Percentiles rank a stretch among this genome's conserved stretches.
These are phyloP conservation scores for Troides oblongomaculatus DNA, from an alignment of 2,888 invertebrate species.

Conservation along the genomic window DNA sequence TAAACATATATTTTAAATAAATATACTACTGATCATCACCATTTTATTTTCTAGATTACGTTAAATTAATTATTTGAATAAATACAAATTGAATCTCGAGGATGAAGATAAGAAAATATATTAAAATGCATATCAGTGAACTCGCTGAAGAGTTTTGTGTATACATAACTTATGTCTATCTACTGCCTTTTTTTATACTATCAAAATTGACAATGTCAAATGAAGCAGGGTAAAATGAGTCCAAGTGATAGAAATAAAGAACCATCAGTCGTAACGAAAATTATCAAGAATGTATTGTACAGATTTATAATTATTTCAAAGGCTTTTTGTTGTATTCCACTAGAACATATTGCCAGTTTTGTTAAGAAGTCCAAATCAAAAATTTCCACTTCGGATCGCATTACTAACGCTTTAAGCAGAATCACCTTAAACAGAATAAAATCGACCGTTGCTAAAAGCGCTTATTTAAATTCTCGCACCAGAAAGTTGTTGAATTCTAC, in stretches of 20 bases:
- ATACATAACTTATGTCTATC: neutral
- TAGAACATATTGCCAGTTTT: slow-evolving; percentile 22
- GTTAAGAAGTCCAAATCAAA: slow-evolving; percentile 14
- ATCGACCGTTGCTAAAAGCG: slow-evolving; percentile 12
- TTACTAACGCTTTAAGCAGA: slow-evolving; percentile 9
- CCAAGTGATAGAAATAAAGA: slow-evolving; percentile 10
- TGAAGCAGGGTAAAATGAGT: slow-evolving; percentile 21
- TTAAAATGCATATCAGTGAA: too few species aligned
- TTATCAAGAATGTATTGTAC: slow-evolving; percentile 19
- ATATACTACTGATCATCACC: too few species aligned
- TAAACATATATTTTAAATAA: too few species aligned
- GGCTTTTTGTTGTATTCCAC: slow-evolving; percentile 23
- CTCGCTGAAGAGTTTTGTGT: neutral
- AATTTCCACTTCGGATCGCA: slow-evolving; percentile 2
- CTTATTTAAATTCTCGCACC: neutral
- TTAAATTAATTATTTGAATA: too few species aligned
- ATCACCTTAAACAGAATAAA: slow-evolving; percentile 8
- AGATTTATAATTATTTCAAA: slow-evolving; percentile 22
- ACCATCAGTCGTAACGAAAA: slow-evolving; percentile 15
- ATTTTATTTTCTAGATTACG: too few species aligned
- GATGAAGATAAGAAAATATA: too few species aligned
- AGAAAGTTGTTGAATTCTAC: neutral
- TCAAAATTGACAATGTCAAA: slow-evolving; percentile 12
- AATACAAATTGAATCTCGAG: too few species aligned
- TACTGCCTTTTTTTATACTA: neutral